These are phyloP conservation scores for Pangasius mekongensis DNA, from an alignment of 2,797 vertebrate genomes.

Conservation along the genomic window DNA sequence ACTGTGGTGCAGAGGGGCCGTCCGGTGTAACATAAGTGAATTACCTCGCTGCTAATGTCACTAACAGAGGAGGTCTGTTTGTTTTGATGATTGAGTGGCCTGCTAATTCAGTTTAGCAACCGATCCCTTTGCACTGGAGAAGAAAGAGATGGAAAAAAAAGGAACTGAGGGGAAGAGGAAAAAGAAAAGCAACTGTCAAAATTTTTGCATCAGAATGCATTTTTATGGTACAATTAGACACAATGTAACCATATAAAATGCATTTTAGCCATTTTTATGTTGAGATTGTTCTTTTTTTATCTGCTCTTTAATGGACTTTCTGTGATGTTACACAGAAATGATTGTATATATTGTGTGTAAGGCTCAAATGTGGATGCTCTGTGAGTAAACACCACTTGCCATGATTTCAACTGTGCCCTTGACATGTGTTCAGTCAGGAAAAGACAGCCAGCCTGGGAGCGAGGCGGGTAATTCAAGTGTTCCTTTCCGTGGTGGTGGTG, in stretches of 20 bases:
- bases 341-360: constrained; percentile 9
- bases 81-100: constrained; percentile 54
- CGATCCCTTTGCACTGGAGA: constrained; percentile 20
- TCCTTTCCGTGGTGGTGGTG: constrained; percentile 51
- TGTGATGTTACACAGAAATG: background rate
- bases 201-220: background rate
- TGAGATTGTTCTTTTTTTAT: background rate
- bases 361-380: constrained; percentile 47
- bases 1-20: constrained; percentile 52
- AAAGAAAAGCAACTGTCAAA: constrained; percentile 44
- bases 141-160: constrained; percentile 5
- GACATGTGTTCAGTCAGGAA: constrained; percentile 66
- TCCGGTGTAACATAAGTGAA: constrained; percentile 60
- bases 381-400: constrained; percentile 29
- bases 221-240: background rate
- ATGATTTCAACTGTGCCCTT: constrained; percentile 63
- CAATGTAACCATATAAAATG: background rate
- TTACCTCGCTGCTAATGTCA: constrained; percentile 63
- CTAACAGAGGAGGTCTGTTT: constrained; percentile 49
- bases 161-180: background rate
- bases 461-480: constrained; percentile 62
- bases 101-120: constrained; percentile 50
- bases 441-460: constrained; percentile 58
- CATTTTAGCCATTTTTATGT: background rate
- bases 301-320: background rate